Base-by-base conservation (phyloP, 2,113 vertebrate genomes). In the Platichthys flesus region DNA sequence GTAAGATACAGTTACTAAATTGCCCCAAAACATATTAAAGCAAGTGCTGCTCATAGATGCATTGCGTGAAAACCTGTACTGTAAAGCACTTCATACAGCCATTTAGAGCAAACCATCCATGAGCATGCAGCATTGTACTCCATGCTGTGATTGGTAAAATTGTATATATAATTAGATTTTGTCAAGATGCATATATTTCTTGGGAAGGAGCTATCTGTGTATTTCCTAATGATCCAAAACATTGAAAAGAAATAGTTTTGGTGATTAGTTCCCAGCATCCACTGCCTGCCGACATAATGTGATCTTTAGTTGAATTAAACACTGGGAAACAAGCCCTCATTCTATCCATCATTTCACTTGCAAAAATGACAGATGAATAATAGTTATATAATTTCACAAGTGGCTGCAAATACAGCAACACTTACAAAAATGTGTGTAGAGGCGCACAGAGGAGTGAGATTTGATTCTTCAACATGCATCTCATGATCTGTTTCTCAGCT, bases 311-410 rank as follows among this genome's bases (percentile, higher is more conserved):
- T 84, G 75, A 14, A 83, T 84, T 88, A 86, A 82, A 86, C 82
- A 86, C 84, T 81, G 83, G 65, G 71, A 79, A 85, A 86, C 80
- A 75, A 86, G 74, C 76, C 79, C 66, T 83, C 74, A 57, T 67
- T 85, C 35, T 55, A 74, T 76, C 74, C 71, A 71, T 81, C 74
- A 79, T 71, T 71, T 64, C 59, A 51, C 51, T 67, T 69, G 55
- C 49, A 75, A 79, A 77, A 77, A 68, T 84, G 64, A 61, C 78
- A 87, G 74, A 85, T 87, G 73, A 84, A 71, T 80, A 73, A 76
- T 76, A 81, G 82, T 81, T 86, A 76, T 88, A 63, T 81, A 74
- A 81, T 80, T 74, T 74, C 28, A n/a, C 3, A 35, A 31, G 16
- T 35, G 58, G 58, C 54, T 71, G 47, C 51, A 68, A 24, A 81